Base-by-base conservation (phyloP, 2,888 invertebrate genomes). In the Lasius fuliginosus region DNA sequence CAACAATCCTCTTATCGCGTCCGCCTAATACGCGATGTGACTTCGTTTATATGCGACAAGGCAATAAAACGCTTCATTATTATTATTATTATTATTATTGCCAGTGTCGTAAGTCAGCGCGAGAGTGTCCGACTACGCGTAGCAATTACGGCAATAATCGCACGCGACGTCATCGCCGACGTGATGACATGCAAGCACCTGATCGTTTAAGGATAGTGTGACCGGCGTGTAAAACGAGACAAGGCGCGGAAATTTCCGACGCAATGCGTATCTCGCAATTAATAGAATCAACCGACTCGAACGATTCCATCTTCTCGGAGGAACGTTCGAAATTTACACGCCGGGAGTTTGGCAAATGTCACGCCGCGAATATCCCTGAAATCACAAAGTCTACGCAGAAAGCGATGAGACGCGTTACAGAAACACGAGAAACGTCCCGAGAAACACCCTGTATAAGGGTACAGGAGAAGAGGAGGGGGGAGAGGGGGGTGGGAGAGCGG, bases 401-500 rank as follows among this genome's bases (percentile, higher is more conserved):
- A 71, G 73, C 81, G 65, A 53, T 79, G 82, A 79, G 82, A 79
- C 62, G 79, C 23, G 58, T 23, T 79, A 81, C 56, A 68, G 81
- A 23, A 23, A 23, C 23, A 23, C 23, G 23, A 23, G 23, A 23
- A 23, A 68, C 75, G 88, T 88, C 88, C 88, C 77, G 83, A 86
- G 85, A 88, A 90, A 92, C 90, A 90, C 90, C 91, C 90, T 89
- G 91, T 91, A 92, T 91, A 92, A 92, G 90, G n/a, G 8, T 53
- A 76, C 67, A 87, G 90, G 91, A 91, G 91, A 90, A 87, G 86
- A 77, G 86, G 86, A 87, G 89, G 27, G 88, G 89, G 89, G 84
- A 62, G 86, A 89, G 87, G 83, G 85, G 86, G 88, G 87, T 83
- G 85, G 87, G 90, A 77, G 90, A 86, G 87, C 85, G 88, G 91